Evolutionary conservation across 2,888 invertebrate species (phyloP).

Genomic region (Pediacus dermestoides): DNA sequence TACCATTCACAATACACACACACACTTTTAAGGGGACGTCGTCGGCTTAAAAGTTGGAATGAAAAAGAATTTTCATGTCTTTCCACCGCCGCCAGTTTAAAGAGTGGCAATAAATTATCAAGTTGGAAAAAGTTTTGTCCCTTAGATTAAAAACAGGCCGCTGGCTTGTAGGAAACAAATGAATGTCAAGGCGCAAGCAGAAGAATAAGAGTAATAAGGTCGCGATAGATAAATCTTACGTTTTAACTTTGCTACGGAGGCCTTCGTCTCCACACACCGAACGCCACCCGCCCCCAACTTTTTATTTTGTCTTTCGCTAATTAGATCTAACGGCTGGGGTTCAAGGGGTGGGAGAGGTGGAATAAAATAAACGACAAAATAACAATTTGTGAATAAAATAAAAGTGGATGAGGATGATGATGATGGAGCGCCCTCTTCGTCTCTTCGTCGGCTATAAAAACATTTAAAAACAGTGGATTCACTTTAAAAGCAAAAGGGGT

Average conservation of each 20-base stretch:
- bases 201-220: slow-evolving; percentile 49
- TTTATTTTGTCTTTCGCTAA: no score
- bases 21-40: not conserved
- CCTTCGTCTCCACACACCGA: no score
- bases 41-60: no score
- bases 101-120: slow-evolving; percentile 43
- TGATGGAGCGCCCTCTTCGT: slow-evolving; percentile 22
- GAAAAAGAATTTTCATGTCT: no score
- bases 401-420: no score
- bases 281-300: no score
- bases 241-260: no score
- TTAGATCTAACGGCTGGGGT: no score
- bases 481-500: slow-evolving; percentile 40
- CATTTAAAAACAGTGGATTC: slow-evolving; percentile 39
- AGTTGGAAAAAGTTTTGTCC: slow-evolving; percentile 48
- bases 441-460: slow-evolving; percentile 31
- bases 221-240: slow-evolving; percentile 48
- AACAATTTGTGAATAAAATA: no score
- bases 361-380: slow-evolving; percentile 29
- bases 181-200: slow-evolving; percentile 46
- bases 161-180: slow-evolving; percentile 50
- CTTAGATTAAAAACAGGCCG: slow-evolving; percentile 51
- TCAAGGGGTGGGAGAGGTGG: slow-evolving; percentile 15
- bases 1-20: slow-evolving; percentile 3
- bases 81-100: slow-evolving; percentile 6